A percentile compares a stretch with the other conserved stretches of the same genome.
These are phyloP conservation scores for Drosophila elegans DNA, from an alignment of 1,140 invertebrate species.

Conservation along the genomic window DNA sequence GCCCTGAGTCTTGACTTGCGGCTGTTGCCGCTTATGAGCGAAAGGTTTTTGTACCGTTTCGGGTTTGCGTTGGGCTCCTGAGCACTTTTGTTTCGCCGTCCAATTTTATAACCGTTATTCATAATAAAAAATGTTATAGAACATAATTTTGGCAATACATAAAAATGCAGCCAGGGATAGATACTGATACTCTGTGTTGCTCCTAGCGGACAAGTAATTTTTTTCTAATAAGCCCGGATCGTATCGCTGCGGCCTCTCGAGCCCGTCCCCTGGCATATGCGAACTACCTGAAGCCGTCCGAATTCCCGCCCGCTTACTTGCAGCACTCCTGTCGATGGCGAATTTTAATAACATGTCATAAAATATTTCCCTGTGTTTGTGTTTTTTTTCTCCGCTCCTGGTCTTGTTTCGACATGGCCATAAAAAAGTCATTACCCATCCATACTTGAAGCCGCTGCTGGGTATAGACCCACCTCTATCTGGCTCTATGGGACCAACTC, in stretches of 20 bases:
- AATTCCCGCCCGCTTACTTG: not conserved
- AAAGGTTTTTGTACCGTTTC: not conserved
- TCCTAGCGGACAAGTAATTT: conserved; percentile 58
- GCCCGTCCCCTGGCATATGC: conserved; percentile 17
- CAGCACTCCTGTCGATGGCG: conserved; percentile 39
- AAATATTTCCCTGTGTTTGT: conserved; percentile 72
- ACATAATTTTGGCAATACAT: conserved; percentile 83
- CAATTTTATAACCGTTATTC: conserved; percentile 83
- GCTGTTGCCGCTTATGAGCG: conserved; percentile 46
- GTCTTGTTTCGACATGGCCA: conserved; percentile 59
- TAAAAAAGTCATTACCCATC: conserved; percentile 84
- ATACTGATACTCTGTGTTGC: conserved; percentile 2
- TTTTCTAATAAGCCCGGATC: conserved; percentile 77
- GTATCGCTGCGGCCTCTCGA: conserved; percentile 5
- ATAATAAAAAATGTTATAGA: conserved; percentile 85
- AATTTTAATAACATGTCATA: conserved; percentile 84
- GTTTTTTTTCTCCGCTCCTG: conserved; percentile 9
- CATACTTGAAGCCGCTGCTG: conserved; percentile 19
- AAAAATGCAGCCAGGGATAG: conserved; percentile 74
- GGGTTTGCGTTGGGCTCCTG: not conserved
- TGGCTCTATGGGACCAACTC: conserved; percentile 6
- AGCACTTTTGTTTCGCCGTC: conserved; percentile 52
- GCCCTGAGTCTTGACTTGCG: conserved; percentile 61
- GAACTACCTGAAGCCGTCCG: conserved; percentile 26
- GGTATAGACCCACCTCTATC: conserved; percentile 12